Percentiles rank a stretch among this genome's conserved stretches.
phyloP scores from a whole-genome alignment of 1,140 invertebrate species.

The Tetragonula clypearis region DNA sequence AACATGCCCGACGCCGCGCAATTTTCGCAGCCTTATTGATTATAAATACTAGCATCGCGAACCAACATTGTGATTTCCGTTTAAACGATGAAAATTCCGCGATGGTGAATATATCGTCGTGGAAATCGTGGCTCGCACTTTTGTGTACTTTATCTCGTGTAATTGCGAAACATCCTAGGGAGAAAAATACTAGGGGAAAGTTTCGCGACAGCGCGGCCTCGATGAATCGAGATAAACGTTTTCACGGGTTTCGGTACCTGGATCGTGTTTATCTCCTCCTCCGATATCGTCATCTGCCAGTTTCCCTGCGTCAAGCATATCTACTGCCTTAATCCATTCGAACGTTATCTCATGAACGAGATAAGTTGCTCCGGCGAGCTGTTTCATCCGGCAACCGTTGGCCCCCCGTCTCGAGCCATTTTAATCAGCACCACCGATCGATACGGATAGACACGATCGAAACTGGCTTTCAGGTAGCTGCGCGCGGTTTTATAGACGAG shows the following conservation, averaged over 20 bases:
- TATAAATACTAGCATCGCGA: neutral
- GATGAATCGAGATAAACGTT: constrained; percentile 61
- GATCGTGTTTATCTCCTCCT: neutral
- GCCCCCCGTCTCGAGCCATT: neutral
- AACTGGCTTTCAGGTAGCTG: constrained; percentile 9
- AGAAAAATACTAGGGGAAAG: constrained; percentile 51
- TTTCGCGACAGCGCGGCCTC: constrained; percentile 47
- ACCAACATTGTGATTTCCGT: neutral
- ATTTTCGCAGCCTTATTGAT: neutral
- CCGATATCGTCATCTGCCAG: neutral
- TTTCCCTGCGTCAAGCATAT: constrained; percentile 1
- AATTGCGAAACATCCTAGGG: neutral
- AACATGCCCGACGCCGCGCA: constrained; percentile 3
- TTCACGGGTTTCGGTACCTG: constrained; percentile 46
- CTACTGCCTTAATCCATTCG: constrained; percentile 20
- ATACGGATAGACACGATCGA: constrained; percentile 37
- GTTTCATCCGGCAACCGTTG: neutral
- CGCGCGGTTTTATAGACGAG: constrained; percentile 28
- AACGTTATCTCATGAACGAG: constrained; percentile 44
- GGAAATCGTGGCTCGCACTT: too few relatives aligned
- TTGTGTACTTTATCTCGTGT: too few relatives aligned
- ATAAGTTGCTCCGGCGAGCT: constrained; percentile 43
- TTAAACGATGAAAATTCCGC: neutral
- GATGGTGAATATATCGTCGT: too few relatives aligned
- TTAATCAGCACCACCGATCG: constrained; percentile 38